phyloP scores from a whole-genome alignment of 2,797 vertebrate species.

The Chaetophractus vellerosus region DNA sequence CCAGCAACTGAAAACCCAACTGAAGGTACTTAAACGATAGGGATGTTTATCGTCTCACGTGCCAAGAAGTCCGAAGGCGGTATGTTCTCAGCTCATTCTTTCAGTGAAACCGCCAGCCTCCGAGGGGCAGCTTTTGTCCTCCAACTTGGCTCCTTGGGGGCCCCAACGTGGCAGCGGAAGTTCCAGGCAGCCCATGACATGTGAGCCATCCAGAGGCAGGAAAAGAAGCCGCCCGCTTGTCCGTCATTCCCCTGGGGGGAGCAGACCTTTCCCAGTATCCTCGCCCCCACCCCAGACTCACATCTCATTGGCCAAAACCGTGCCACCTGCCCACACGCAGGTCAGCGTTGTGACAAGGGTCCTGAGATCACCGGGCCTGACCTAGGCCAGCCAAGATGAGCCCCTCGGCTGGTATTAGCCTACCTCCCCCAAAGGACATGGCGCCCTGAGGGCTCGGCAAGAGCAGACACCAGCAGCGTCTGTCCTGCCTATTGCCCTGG shows the following conservation, averaged over 20 bases:
- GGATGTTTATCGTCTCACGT: fast-evolving
- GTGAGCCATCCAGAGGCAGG: background rate
- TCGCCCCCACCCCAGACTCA: background rate
- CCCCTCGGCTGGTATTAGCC: no score
- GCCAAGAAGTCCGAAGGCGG: background rate
- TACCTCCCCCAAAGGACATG: no score
- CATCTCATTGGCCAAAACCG: background rate
- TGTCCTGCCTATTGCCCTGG: background rate
- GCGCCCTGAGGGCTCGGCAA: background rate
- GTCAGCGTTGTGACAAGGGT: background rate
- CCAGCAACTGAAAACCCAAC: background rate
- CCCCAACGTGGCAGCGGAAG: fast-evolving
- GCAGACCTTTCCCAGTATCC: background rate
- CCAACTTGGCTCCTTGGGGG: background rate
- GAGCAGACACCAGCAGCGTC: fast-evolving
- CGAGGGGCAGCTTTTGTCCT: background rate
- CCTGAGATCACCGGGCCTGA: background rate
- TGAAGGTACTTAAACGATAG: fast-evolving
- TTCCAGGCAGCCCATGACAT: fast-evolving
- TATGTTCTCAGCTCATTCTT: fast-evolving
- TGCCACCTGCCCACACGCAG: background rate
- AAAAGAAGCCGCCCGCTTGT: background rate
- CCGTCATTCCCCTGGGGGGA: background rate
- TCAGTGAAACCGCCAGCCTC: background rate
- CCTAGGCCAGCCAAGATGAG: background rate